Base-by-base conservation (phyloP, 2,888 invertebrate species). In the Rhagonycha fulva region DNA sequence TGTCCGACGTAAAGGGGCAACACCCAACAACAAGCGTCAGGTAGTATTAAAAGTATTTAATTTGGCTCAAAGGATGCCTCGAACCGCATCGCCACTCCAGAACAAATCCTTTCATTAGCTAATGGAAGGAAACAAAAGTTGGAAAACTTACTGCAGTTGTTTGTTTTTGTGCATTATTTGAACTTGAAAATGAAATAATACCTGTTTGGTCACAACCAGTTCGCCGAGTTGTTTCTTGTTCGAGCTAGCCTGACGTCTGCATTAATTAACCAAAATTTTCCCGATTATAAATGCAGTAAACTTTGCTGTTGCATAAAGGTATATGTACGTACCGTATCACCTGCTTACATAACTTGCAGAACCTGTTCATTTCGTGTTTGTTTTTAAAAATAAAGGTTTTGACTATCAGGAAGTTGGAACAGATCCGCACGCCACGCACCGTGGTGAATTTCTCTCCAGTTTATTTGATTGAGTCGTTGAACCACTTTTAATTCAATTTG, bases 191-290 rank as follows among this genome's bases (percentile, higher is more conserved):
- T 66, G 28, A 28, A 28, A 32, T 26, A 72, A 26, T 66, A 72
- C 71, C 67, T 66, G 71, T 72, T 60, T 19, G 32, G 47, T 60
- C 24, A 67, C 24, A 66, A 63, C 32, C 66, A 23, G 66, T 23
- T 47, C n/a, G 14, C n/a, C 2, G 12, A 32, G 32, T 32, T n/a
- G 12, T 12, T 32, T 47, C 47, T n/a, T 61, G 61, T 19, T 47
- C 14, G 69, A 26, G 63, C 47, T 47, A 61, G 73, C 62, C 69
- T 69, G 62, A 73, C 32, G 69, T 69, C 73, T 68, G 73, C 73
- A 63, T 73, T 73, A 73, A 73, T 47, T 47, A 47, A 9, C 47
- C 47, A 47, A 47, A 47, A 47, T 47, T 47, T 47, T n/a, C n/a
- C 47, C n/a, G 47, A 47, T 47, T 47, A 47, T n/a, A 47, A 47